phyloP scores from a whole-genome alignment of 2,113 vertebrate genomes.

The Furnarius figulus region DNA sequence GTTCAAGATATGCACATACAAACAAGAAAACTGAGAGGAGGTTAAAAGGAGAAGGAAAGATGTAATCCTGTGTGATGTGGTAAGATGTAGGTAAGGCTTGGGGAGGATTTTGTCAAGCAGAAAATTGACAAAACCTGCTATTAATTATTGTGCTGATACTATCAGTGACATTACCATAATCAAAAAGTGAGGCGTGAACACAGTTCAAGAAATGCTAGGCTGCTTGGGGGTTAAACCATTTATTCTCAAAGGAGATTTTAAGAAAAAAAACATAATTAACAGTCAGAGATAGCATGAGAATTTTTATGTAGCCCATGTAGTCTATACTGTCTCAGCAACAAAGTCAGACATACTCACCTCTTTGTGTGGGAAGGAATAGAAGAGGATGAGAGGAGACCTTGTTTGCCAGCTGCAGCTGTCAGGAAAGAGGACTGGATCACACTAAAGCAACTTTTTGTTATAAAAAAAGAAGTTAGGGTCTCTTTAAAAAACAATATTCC shows the following conservation, averaged over 20 bases:
- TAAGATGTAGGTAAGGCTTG: conserved; percentile 59
- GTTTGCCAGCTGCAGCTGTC: background rate
- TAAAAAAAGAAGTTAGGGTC: background rate
- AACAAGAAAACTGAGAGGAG: conserved; percentile 6
- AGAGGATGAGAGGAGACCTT: background rate
- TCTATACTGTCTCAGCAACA: background rate
- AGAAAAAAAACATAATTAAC: conserved; percentile 39
- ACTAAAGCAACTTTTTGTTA: background rate
- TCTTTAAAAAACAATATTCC: background rate
- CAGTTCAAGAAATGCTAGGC: background rate
- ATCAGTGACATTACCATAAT: conserved; percentile 68
- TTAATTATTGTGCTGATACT: conserved; percentile 71
- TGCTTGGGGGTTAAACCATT: conserved; percentile 51
- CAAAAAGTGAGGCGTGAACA: conserved; percentile 57
- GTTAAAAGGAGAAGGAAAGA: conserved; percentile 41
- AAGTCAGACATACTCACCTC: background rate
- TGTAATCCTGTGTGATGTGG: conserved; percentile 39
- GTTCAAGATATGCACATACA: background rate
- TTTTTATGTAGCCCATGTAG: background rate
- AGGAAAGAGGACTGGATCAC: background rate
- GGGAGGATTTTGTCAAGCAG: conserved; percentile 67
- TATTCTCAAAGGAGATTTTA: conserved; percentile 45
- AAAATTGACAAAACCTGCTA: conserved; percentile 74
- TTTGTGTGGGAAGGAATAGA: background rate
- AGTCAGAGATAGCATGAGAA: background rate